Evolutionary conservation across 2,797 vertebrate species (phyloP), one percentile per base, ranked within the genome.

Genomic region (Adrianichthys oophorus): DNA sequence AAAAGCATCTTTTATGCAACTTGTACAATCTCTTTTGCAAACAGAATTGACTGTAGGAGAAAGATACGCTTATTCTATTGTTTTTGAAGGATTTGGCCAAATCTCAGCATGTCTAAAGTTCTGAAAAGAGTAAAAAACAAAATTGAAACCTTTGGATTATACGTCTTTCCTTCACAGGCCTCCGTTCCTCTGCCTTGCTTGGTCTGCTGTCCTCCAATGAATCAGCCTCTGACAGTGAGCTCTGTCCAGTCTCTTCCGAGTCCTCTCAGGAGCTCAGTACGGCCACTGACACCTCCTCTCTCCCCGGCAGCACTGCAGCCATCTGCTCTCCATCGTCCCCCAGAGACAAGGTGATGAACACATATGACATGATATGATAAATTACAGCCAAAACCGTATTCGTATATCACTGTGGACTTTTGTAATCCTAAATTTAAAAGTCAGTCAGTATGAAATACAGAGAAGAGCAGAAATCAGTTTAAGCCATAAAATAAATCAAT

Each of bases 161-260:
- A 13, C 0, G 47, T 1, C 1, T 19, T 0, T 56, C 41, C 4
- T 70, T 48, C 18, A 1, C 19, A 98, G 97, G 93, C 82, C 89
- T 96, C 16, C 94, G 94, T 58, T 92, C 94, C 17, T 93, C 91
- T 7, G 92, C 95, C 56, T 89, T 98, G 74, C 92, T 98, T 15
- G 92, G 92, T 48, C 73, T 98, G 79, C 89, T 98, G 72, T 93
- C 94, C 29, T 93, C 95, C 68, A 92, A 89, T 41, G 94, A 94
- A 37, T 90, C 93, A 0, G 64, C 84, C 17, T 85, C 90, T 0
- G 93, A 94, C 70, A 91, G 89, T 0, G 90, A 88, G 61, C 49
- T 74, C 48, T 76, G 83, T 56, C 70, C 90, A 24, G 79, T 48
- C 23, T 88, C 82, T 59, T 68, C 84, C 0, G 88, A 84, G 66